Evolutionary conservation across 2,888 invertebrate genomes (phyloP), one percentile per base, ranked within the genome.

Genomic region (Ormyrus nitidulus): DNA sequence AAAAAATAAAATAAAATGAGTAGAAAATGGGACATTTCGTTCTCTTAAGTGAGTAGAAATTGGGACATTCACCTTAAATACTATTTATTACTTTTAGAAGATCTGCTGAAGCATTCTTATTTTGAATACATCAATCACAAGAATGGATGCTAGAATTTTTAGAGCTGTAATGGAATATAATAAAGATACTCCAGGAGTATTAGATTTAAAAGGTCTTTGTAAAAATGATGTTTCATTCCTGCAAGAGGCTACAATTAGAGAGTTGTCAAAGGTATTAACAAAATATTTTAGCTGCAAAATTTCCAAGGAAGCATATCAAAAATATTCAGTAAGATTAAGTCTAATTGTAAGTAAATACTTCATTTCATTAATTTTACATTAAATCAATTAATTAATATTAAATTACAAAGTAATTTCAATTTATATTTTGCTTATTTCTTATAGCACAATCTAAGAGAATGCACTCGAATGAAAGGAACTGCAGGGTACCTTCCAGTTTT

Each of bases 231-330:
- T 34, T 34, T 34, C 34, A 34, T 34, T 34, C 4, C 34, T 34
- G 4, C 34, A 34, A 4, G 34, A 34, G 34, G 65, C 53, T 7
- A 59, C 86, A 68, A 80, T 87, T n/a, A 66, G 83, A 59, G 84
- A 81, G 34, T 81, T 89, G 34, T 82, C 85, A 6, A 83, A 65
- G 65, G 86, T 87, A 4, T 83, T 89, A 11, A 85, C 86, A 66
- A 85, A 86, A 71, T 75, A 87, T 11, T 79, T 89, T 7, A 81
- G 83, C 48, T 85, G 86, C 70, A 88, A 86, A 83, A 86, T 89
- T 54, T 88, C 89, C 0, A 85, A 84, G 13, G 87, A 87, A 80
- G 87, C 85, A 54, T 83, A 86, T 72, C 89, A 89, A 74, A 86
- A 88, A 72, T 89, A 89, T 64, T 84, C 86, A 0, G 88, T 88